phyloP scores from a whole-genome alignment of 2,797 vertebrate species.

The Sebastes wilsoni region DNA sequence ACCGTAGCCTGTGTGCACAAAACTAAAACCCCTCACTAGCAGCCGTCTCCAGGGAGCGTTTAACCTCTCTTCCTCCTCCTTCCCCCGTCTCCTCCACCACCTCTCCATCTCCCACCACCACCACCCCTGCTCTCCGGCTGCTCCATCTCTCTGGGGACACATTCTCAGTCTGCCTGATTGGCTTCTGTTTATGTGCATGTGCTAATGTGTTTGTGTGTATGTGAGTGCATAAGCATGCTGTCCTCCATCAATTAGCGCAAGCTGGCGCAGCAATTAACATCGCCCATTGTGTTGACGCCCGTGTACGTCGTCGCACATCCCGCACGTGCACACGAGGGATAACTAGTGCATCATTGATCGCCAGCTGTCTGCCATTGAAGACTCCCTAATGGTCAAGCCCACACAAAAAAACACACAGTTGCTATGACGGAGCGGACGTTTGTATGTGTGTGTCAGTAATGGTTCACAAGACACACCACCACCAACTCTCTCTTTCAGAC shows the following conservation, averaged over 20 bases:
- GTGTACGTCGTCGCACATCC: conserved; percentile 21
- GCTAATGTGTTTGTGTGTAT: conserved; percentile 54
- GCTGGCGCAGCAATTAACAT: conserved; percentile 72
- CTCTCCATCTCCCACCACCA: conserved; percentile 52
- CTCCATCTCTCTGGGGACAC: conserved; percentile 65
- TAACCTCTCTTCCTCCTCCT: conserved; percentile 67
- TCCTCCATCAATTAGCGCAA: conserved; percentile 77
- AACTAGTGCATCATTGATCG: conserved; percentile 69
- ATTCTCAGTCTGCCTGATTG: conserved; percentile 72
- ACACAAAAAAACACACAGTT: conserved; percentile 36
- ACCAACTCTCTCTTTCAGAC: conserved; percentile 57
- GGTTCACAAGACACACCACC: conserved; percentile 50
- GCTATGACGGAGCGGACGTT: conserved; percentile 18
- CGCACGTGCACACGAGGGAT: conserved; percentile 37
- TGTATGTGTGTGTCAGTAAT: conserved; percentile 30
- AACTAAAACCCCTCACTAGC: conserved; percentile 54
- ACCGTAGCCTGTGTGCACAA: conserved; percentile 46
- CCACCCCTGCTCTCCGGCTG: conserved; percentile 61
- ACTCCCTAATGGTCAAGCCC: conserved; percentile 63
- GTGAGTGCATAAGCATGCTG: conserved; percentile 54
- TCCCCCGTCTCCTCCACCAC: conserved; percentile 38
- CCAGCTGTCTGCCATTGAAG: conserved; percentile 71
- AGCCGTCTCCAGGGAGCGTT: conserved; percentile 61
- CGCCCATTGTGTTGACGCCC: conserved; percentile 36
- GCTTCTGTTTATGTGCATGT: conserved; percentile 69